Percentiles rank a stretch among this genome's conserved stretches.
These are phyloP conservation scores for Ovibos moschatus DNA, from an alignment of 2,113 vertebrate species.

Conservation along the genomic window DNA sequence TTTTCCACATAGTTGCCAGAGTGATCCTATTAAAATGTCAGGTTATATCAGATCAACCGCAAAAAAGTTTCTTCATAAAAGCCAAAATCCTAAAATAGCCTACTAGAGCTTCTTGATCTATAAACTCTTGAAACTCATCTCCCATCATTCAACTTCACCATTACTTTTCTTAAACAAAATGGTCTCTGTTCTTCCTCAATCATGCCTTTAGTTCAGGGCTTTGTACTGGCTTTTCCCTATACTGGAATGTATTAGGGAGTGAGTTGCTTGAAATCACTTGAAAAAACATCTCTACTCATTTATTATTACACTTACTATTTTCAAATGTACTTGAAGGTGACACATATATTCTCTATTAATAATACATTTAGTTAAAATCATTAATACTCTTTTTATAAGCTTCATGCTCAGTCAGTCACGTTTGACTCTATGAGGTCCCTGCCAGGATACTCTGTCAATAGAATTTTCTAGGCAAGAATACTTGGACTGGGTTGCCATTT, in stretches of 20 bases:
- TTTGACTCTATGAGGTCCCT: not conserved
- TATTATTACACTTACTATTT: not conserved
- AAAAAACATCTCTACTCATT: not conserved
- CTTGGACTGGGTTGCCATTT: not conserved
- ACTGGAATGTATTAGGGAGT: not conserved
- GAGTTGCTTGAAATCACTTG: not conserved
- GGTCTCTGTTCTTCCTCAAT: not conserved
- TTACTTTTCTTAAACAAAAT: not conserved
- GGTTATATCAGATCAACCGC: slow-evolving; percentile 20
- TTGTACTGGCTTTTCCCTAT: not conserved
- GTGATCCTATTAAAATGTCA: slow-evolving; percentile 43
- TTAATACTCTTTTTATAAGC: not conserved
- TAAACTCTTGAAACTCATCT: not conserved
- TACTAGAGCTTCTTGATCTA: not conserved
- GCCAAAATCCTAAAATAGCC: not conserved
- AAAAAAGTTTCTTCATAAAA: not conserved
- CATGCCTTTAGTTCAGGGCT: accelerated
- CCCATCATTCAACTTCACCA: not conserved
- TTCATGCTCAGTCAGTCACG: not conserved
- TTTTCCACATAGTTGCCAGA: slow-evolving; percentile 6
- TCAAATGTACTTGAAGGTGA: not conserved
- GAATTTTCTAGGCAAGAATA: not conserved
- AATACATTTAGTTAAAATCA: not conserved
- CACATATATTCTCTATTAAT: not conserved
- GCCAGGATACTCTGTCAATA: not conserved